Percentiles rank a stretch among this genome's conserved stretches.
These are phyloP conservation scores for Lynx canadensis DNA, from an alignment of 2,113 vertebrate genomes.

Conservation along the genomic window DNA sequence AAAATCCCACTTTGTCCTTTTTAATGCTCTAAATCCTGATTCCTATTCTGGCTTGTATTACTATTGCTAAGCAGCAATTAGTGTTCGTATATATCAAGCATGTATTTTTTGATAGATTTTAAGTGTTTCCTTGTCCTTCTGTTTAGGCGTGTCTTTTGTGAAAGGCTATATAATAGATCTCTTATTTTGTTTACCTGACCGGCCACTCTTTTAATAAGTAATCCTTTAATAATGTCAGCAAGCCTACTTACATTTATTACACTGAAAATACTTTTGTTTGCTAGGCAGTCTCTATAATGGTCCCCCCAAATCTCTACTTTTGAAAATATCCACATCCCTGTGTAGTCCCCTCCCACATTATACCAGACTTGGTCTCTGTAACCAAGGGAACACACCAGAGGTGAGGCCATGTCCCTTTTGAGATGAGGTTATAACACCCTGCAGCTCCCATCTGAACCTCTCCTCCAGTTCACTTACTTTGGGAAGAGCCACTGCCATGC, in stretches of 20 bases:
- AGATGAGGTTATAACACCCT: background rate
- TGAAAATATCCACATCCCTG: background rate
- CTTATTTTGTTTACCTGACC: background rate
- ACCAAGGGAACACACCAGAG: background rate
- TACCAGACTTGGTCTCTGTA: background rate
- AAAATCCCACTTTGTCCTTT: background rate
- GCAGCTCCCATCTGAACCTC: background rate
- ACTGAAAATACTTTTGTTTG: background rate
- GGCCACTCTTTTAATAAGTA: background rate
- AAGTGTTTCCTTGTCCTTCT: background rate
- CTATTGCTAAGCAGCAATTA: background rate
- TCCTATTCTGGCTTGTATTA: background rate
- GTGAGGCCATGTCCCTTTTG: background rate
- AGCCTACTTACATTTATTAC: background rate
- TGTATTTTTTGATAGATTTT: background rate
- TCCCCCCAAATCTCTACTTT: background rate
- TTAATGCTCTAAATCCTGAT: background rate
- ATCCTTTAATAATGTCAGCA: background rate
- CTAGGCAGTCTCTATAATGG: background rate
- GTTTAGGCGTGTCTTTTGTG: background rate
- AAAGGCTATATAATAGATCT: background rate
- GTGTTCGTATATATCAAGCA: background rate
- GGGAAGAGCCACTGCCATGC: background rate
- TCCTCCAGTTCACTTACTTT: background rate
- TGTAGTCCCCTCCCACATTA: background rate